Evolutionary conservation across 2,797 vertebrate species (phyloP), one percentile per base, ranked within the genome.

Genomic region (Smutsia temminckii): DNA sequence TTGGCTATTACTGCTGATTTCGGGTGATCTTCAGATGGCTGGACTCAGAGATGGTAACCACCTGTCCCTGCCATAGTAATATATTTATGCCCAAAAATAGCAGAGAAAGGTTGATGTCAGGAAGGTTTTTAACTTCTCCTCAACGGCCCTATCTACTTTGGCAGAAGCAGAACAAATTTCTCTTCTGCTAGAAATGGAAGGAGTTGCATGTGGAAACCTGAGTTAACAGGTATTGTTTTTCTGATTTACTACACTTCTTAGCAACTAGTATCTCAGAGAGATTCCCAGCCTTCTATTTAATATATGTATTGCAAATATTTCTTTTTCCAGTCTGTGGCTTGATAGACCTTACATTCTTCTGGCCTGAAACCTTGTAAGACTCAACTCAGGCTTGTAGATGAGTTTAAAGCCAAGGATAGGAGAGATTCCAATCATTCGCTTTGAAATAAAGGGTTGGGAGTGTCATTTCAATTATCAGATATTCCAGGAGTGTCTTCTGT

Each of bases 61-160:
- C 8, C 40, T 40, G 4, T 32, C 27, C 20, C n/a, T 72, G 61
- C 32, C 25, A 40, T 63, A 51, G 25, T 37, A 53, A 71, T 21
- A 49, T 61, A n/a, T 14, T 53, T 27, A 27, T 51, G 29, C 29
- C 40, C 49, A 66, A 51, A 93, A 91, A 34, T 13, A 80, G 40
- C 64, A 83, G 40, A 64, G 40, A 68, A 84, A 17, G 42, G 14
- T 23, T 23, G 8, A 18, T 32, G n/a, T 85, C 61, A 49, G 25
- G 21, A 90, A 95, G 10, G n/a, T 61, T 87, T 96, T 87, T 37
- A 53, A 46, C 81, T 66, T 95, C 91, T 63, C 34, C 75, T 51
- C 64, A 80, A 89, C 16, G 53, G 14, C 18, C 46, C 55, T 34
- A 21, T 68, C 72, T 74, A 29, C 85, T 86, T 92, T 77, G 42